A percentile compares a stretch with the other conserved stretches of the same genome.
Conservation (phyloP, 2,888 invertebrate genomes). For the Tromatobia lineatoria region DNA sequence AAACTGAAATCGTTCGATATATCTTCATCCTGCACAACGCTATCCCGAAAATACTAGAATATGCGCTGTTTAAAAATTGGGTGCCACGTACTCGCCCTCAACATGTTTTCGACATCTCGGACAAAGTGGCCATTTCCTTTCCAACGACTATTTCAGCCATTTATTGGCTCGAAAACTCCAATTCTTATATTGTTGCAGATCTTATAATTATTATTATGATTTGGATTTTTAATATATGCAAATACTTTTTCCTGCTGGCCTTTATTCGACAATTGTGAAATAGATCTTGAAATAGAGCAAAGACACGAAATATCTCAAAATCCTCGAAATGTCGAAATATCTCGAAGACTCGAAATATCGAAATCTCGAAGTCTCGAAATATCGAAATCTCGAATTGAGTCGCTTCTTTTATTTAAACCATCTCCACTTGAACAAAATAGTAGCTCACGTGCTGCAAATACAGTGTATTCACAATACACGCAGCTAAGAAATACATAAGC, state of each 20-base stretch:
- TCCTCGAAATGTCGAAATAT: neutral
- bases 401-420: too few relatives aligned
- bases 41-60: slow-evolving; percentile 10
- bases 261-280: too few relatives aligned
- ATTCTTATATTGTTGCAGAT: too few relatives aligned
- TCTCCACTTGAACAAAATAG: neutral
- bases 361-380: neutral
- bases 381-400: neutral
- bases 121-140: neutral
- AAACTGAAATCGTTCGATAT: slow-evolving; percentile 40
- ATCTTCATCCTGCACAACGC: slow-evolving; percentile 46
- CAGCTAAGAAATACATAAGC: neutral
- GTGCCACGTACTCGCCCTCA: neutral
- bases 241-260: too few relatives aligned
- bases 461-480: neutral
- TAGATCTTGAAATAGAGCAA: neutral
- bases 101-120: neutral
- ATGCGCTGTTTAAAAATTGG: neutral
- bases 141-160: neutral
- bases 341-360: neutral
- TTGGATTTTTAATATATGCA: too few relatives aligned
- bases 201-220: neutral
- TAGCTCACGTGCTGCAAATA: neutral
- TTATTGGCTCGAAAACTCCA: neutral
- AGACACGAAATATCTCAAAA: too few relatives aligned